A percentile compares a stretch with the other conserved stretches of the same genome.
Conservation (phyloP, 2,888 invertebrate genomes). For the Cerastis rubricosa region DNA sequence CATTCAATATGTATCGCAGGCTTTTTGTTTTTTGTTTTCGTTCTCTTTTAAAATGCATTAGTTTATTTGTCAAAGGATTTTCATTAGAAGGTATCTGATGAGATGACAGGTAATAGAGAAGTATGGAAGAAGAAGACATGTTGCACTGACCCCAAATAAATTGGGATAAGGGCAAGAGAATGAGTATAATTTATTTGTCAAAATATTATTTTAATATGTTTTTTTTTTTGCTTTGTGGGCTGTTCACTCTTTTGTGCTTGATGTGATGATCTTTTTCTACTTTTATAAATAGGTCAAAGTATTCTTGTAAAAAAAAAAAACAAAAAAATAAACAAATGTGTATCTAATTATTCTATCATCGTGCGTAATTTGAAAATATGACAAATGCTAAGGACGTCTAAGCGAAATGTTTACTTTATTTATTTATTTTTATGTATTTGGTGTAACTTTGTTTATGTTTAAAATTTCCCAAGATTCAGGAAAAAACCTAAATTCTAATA, state of each 20-base stretch:
- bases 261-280: background rate
- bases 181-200: background rate
- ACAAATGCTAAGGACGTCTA: background rate
- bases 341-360: background rate
- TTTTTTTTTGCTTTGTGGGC: background rate
- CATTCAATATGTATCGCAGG: constrained; percentile 32
- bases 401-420: background rate
- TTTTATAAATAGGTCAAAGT: background rate
- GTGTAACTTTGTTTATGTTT: too few relatives aligned
- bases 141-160: too few relatives aligned
- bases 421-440: too few relatives aligned
- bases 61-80: constrained; percentile 4
- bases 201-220: background rate
- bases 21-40: constrained; percentile 7
- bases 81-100: too few relatives aligned
- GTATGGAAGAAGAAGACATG: too few relatives aligned
- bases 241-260: background rate
- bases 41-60: background rate
- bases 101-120: too few relatives aligned
- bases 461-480: too few relatives aligned
- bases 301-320: background rate
- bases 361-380: background rate
- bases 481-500: too few relatives aligned
- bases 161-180: too few relatives aligned
- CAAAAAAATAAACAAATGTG: background rate